phyloP scores from a whole-genome alignment of 2,888 invertebrate genomes.

The Orthonychiurus folsomi region DNA sequence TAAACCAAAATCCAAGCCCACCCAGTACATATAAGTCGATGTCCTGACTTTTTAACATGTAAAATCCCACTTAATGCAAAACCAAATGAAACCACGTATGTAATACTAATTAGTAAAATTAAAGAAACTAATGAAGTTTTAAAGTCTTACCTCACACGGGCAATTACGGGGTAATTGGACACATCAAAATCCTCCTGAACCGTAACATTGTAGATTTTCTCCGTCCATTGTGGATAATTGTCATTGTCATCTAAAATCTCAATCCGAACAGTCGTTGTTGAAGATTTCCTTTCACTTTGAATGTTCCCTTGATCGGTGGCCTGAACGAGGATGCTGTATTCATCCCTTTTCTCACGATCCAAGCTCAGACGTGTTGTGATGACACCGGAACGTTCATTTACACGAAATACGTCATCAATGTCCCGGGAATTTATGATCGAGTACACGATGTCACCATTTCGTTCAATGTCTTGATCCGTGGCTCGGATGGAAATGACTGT shows the following conservation, averaged over 20 bases:
- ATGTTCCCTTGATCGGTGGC: conserved; percentile 79
- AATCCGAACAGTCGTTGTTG: conserved; percentile 73
- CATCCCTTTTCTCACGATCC: conserved; percentile 78
- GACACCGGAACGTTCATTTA: conserved; percentile 72
- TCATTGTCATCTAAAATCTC: conserved; percentile 64
- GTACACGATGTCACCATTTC: conserved; percentile 73
- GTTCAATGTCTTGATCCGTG: conserved; percentile 81
- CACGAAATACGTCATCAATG: conserved; percentile 68
- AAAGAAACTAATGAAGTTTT: too few relatives aligned
- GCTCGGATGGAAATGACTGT: conserved; percentile 83
- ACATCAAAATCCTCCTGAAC: conserved; percentile 83
- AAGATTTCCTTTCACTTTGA: conserved; percentile 61
- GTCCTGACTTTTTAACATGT: too few relatives aligned
- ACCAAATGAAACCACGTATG: too few relatives aligned
- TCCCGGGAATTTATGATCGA: conserved; percentile 52
- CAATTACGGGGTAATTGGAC: conserved; percentile 71
- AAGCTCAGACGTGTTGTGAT: conserved; percentile 69
- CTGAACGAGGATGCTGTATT: conserved; percentile 72
- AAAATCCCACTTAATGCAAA: too few relatives aligned
- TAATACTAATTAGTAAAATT: too few relatives aligned
- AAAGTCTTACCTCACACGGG: conserved; percentile 58
- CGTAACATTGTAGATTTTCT: conserved; percentile 76
- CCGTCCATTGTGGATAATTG: conserved; percentile 53
- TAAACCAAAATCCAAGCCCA: too few relatives aligned
- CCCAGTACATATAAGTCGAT: too few relatives aligned